Evolutionary conservation across 2,888 invertebrate species (phyloP), one percentile per base, ranked within the genome.

Genomic region (Lochmaea crataegi): DNA sequence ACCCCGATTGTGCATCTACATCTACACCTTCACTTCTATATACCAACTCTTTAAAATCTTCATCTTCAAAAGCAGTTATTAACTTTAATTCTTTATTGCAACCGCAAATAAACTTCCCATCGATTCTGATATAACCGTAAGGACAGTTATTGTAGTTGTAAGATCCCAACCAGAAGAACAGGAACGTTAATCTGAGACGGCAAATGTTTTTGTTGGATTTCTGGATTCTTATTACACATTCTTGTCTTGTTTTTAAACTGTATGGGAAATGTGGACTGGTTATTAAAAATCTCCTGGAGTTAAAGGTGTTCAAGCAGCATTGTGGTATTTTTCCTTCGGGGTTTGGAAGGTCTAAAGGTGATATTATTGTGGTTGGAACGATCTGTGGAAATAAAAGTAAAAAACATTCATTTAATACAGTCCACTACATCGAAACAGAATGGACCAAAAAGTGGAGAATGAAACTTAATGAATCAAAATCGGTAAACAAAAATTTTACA

Each of bases 231-330:
- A 89, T 90, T 14, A 86, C 80, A 76, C 91, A 91, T 68, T 90
- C 89, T 1, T 82, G 83, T 11, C 84, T 84, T 45, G 82, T 83
- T 57, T 83, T 84, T 1, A 85, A 82, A 3, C 84, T 86, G 64
- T 86, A 85, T 0, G 90, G 91, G 82, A 91, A 91, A 16, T 89
- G 89, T 0, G 91, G 91, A 84, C 89, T 91, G 0, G 88, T 83
- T 2, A 91, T 77, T 48, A 88, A 84, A 79, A 90, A 90, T 69
- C 86, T 85, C 71, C 86, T 86, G 18, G 87, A 84, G 53, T 84
- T 86, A 76, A 88, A 89, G 10, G 53, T 71, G 38, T 83, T 83
- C 14, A 83, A 81, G 77, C 89, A 89, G 76, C 89, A 89, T 11
- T 84, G 79, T 32, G 80, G 80, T 68, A 26, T 76, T 22, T 71